phyloP scores from a whole-genome alignment of 1,140 invertebrate species.

The Aphaenogaster ashmeadi region DNA sequence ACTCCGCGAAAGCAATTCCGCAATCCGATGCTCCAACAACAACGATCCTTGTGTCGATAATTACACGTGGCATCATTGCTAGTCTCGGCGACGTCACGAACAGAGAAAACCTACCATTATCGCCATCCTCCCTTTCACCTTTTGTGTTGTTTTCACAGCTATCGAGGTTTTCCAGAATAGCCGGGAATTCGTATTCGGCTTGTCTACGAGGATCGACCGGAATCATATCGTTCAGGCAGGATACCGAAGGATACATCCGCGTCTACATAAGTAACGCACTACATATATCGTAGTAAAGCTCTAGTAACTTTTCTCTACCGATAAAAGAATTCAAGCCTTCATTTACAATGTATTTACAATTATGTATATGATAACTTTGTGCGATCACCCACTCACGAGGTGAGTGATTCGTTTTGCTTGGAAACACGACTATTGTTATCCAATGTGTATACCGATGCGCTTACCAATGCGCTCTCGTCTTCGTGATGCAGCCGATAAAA shows the following conservation, averaged over 20 bases:
- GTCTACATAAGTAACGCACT: constrained; percentile 67
- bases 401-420: background rate
- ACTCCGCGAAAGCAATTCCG: constrained; percentile 90
- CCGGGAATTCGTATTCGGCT: constrained; percentile 76
- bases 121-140: background rate
- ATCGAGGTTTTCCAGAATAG: constrained; percentile 43
- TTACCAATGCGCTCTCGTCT: constrained; percentile 82
- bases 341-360: background rate
- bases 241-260: constrained; percentile 75
- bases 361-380: background rate
- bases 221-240: constrained; percentile 80
- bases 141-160: background rate
- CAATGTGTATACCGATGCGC: constrained; percentile 21
- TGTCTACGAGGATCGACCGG: constrained; percentile 80
- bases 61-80: constrained; percentile 83
- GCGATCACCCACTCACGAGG: background rate
- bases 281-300: background rate
- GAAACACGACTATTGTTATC: background rate
- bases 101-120: constrained; percentile 82
- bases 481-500: constrained; percentile 86
- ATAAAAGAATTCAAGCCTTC: background rate
- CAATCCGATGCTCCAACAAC: constrained; percentile 92
- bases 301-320: background rate
- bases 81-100: constrained; percentile 86
- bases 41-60: constrained; percentile 90